Conservation (phyloP, 2,113 vertebrate genomes). For the Cyanistes caeruleus region DNA sequence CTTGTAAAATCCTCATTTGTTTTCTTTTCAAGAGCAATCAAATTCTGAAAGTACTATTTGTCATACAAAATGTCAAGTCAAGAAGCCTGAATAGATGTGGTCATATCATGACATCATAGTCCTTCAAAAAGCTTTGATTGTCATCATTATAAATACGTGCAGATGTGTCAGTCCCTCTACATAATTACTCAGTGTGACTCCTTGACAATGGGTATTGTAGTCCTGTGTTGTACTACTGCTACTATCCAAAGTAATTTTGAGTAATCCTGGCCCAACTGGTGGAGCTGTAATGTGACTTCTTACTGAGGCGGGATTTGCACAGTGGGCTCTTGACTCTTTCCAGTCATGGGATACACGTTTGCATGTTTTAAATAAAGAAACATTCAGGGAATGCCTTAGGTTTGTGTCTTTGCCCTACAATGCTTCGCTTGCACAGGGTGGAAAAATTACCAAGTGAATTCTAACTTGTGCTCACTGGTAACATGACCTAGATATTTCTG, state of each 20-base stretch:
- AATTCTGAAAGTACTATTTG: background rate
- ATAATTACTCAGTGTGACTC: slow-evolving; percentile 29
- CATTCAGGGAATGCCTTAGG: background rate
- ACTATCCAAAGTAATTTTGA: background rate
- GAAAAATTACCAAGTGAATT: background rate
- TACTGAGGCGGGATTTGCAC: background rate
- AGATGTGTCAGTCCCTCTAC: background rate
- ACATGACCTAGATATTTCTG: slow-evolving; percentile 4
- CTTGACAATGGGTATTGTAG: background rate
- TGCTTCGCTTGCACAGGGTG: background rate
- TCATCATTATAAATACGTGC: background rate
- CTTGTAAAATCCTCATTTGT: background rate
- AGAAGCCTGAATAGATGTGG: slow-evolving; percentile 17
- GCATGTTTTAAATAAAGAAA: background rate
- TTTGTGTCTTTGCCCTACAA: background rate
- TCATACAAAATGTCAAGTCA: background rate
- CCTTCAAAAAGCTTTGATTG: slow-evolving; percentile 37
- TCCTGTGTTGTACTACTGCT: background rate
- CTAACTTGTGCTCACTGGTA: background rate
- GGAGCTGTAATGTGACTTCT: background rate
- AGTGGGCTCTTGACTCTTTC: background rate
- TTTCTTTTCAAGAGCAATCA: background rate
- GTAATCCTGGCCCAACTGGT: background rate
- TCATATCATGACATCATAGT: slow-evolving; percentile 30
- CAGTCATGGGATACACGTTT: background rate